Conservation (phyloP, 2,888 invertebrate genomes). For the Heliconius hortense region DNA sequence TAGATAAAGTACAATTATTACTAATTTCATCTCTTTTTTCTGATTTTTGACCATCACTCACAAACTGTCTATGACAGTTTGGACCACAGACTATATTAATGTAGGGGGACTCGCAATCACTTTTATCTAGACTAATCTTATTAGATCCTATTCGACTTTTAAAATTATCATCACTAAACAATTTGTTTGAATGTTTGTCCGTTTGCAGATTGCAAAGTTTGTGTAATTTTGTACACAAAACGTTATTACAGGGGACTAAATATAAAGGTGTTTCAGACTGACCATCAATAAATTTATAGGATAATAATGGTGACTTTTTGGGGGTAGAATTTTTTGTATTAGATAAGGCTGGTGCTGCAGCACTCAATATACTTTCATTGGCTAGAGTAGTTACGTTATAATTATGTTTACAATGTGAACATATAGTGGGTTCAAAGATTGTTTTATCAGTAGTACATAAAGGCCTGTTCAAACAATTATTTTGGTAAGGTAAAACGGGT, state of each 20-base stretch:
- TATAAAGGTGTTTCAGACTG: conserved; percentile 7
- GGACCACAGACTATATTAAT: conserved; percentile 23
- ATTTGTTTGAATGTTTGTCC: conserved; percentile 3
- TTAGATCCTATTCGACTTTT: conserved; percentile 1
- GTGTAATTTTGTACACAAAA: conserved; percentile 18
- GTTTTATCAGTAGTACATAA: background rate
- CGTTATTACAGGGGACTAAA: conserved; percentile 9
- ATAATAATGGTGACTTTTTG: background rate
- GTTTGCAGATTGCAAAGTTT: conserved; percentile 7
- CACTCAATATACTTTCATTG: conserved; percentile 14
- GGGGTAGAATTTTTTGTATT: background rate
- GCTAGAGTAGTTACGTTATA: background rate
- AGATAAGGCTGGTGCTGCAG: background rate
- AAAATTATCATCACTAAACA: background rate
- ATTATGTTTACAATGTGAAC: conserved; percentile 13
- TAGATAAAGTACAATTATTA: background rate
- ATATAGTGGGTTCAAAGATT: conserved; percentile 1
- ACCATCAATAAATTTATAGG: background rate
- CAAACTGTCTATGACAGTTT: background rate
- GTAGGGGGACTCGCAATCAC: conserved; percentile 4
- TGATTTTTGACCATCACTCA: background rate
- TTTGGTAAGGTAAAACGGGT: conserved; percentile 1
- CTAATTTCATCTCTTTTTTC: background rate
- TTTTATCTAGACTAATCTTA: background rate
- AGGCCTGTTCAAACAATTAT: background rate